Base-by-base conservation (phyloP, 1,140 invertebrate genomes). In the Hylaeus anthracinus region DNA sequence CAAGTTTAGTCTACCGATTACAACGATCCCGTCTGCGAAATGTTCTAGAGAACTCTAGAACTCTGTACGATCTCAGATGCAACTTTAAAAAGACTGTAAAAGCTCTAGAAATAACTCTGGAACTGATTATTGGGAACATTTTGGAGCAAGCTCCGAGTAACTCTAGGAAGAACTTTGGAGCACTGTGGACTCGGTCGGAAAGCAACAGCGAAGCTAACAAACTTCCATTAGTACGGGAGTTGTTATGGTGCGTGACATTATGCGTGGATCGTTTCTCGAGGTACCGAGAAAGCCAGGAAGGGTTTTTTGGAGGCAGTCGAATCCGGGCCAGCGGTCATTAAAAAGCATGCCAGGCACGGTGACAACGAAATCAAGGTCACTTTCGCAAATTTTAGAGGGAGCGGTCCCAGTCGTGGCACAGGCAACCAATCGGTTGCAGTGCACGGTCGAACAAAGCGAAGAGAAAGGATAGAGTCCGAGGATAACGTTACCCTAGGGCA, bases 401-500 rank as follows among this genome's bases (percentile, higher is more conserved):
- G 58, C 63, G 70, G 45, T n/a, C 10, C 15, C 14, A 37, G 12
- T 15, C 56, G 63, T 26, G 66, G 3, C 51, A 37, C 3, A 63
- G 63, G 39, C 60, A 63, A 37, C 70, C 79, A 84, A 84, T 84
- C 67, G 55, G 26, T 39, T 45, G 37, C 63, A 53, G n/a, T 69
- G 60, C 39, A 63, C 39, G 53, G 43, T 14, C 56, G 26, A 55
- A 69, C 56, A 67, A 85, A 81, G 79, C 61, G 43, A 14, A 45
- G 74, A 53, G 71, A 76, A 82, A 75, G 73, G 66, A 71, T 58
- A 14, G 15, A 48, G 15, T 70, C 76, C 79, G 85, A 91, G 90
- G 89, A 90, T 92, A 89, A 92, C 88, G 90, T 92, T 93, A 92
- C 83, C 90, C 91, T 91, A 93, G 91, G 91, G 88, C 91, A 92